Base-by-base conservation (phyloP, 2,888 invertebrate genomes). In the Yponomeuta malinellus region DNA sequence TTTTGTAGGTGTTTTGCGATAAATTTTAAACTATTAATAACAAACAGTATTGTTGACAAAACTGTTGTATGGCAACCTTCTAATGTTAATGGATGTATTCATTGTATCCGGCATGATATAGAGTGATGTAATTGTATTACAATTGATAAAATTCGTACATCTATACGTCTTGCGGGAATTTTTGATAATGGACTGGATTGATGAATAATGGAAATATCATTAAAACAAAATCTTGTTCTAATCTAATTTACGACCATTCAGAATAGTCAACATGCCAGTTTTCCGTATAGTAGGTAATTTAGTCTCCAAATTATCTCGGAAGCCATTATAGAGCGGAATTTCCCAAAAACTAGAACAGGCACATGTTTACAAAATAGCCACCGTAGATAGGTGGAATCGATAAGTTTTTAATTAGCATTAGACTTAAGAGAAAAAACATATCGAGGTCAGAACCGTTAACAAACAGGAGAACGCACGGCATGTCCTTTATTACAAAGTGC, bases 71-170 rank as follows among this genome's bases (percentile, higher is more conserved):
- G 52, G 12, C 12, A 59, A 15, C 64, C n/a, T 10, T 64, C 64
- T 64, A 64, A 64, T 59, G 52, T 52, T 52, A 85, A 83, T 76
- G 79, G 81, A 82, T 78, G 77, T 83, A 79, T 78, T 77, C 82
- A 79, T 77, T 79, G 80, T 83, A 87, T 88, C 88, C 88, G 88
- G 87, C 81, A 86, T 80, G 82, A 43, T 43, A 43, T 9, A 9
- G 83, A 81, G 77, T 86, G 83, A 84, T 86, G 83, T 85, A 83
- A 85, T 82, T 77, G 81, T 59, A 59, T 80, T 84, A 82, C 79
- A 81, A 81, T 82, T 80, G 78, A 74, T 75, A 76, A 75, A 70
- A 69, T 74, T 74, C 76, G 77, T 72, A 74, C 73, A 71, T 73
- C 74, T 71, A 76, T 76, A 76, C 76, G 72, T 74, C 74, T 76